Percentiles rank a stretch among this genome's conserved stretches.
These are phyloP conservation scores for Baryphthengus martii DNA, from an alignment of 2,113 vertebrate genomes.

Conservation along the genomic window DNA sequence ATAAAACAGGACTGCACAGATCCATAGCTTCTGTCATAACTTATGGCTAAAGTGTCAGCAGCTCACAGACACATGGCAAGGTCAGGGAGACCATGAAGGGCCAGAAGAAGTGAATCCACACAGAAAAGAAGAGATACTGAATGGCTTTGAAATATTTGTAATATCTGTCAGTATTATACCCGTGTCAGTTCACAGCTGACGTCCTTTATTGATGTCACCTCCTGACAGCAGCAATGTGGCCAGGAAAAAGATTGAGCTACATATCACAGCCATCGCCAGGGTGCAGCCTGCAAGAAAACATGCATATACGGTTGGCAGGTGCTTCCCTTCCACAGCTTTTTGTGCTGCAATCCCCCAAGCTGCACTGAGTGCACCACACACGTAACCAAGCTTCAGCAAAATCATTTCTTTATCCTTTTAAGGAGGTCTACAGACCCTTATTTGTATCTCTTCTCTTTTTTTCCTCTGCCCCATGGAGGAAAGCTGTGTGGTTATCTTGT, in stretches of 20 bases:
- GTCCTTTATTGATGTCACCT: not conserved
- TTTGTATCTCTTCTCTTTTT: not conserved
- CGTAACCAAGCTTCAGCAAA: not conserved
- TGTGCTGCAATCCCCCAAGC: not conserved
- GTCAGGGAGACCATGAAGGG: not conserved
- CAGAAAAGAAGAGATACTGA: not conserved
- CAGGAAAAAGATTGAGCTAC: not conserved
- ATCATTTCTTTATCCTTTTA: not conserved
- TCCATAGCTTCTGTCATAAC: not conserved
- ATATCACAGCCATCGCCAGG: not conserved
- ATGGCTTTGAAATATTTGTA: slow-evolving; percentile 8
- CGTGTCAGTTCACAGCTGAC: not conserved
- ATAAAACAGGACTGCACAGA: slow-evolving; percentile 36
- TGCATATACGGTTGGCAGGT: rapidly evolving
- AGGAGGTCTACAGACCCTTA: not conserved
- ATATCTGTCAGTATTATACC: not conserved
- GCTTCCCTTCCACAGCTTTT: not conserved
- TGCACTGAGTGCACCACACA: not conserved
- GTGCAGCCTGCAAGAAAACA: not conserved
- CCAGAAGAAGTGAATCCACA: not conserved
- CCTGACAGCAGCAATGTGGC: not conserved
- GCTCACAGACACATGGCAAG: not conserved
- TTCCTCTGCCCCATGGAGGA: not conserved
- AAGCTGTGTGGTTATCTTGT: not conserved
- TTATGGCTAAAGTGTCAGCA: not conserved